Percentiles rank a stretch among this genome's conserved stretches.
phyloP scores from a whole-genome alignment of 2,113 vertebrate genomes.

The Atherinomorus stipes region DNA sequence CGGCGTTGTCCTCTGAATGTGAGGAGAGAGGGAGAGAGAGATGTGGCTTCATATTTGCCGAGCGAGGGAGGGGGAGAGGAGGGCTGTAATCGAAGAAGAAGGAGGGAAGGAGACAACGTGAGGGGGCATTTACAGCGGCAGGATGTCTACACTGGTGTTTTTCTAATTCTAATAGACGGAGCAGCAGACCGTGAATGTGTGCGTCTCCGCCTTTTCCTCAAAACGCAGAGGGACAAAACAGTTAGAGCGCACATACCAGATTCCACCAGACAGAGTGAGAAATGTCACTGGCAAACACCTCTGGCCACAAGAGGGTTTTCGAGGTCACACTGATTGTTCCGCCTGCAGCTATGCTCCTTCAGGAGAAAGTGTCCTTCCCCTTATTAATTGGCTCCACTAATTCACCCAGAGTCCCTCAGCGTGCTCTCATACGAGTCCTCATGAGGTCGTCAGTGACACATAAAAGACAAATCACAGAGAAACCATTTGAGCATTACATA shows the following conservation, averaged over 20 bases:
- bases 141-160: conserved; percentile 50
- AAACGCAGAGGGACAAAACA: conserved; percentile 25
- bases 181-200: conserved; percentile 58
- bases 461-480: conserved; percentile 48
- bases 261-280: conserved; percentile 60
- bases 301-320: conserved; percentile 67
- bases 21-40: conserved; percentile 39
- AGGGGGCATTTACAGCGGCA: conserved; percentile 45
- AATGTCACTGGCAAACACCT: conserved; percentile 69
- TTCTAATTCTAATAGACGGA: conserved; percentile 67
- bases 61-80: conserved; percentile 37
- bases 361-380: conserved; percentile 68
- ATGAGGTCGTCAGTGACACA: conserved; percentile 56
- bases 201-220: conserved; percentile 18
- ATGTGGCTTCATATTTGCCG: conserved; percentile 61
- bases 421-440: conserved; percentile 30
- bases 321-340: conserved; percentile 75
- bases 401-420: conserved; percentile 60
- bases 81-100: conserved; percentile 33
- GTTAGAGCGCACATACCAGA: conserved; percentile 27
- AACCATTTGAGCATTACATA: conserved; percentile 20
- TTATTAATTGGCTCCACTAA: conserved; percentile 72
- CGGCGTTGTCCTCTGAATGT: conserved; percentile 70
- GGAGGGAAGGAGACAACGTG: conserved; percentile 42
- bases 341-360: conserved; percentile 61